A percentile compares a stretch with the other conserved stretches of the same genome.
Evolutionary conservation across 2,113 vertebrate genomes (phyloP).

Genomic region (Myanophis thanlyinensis): DNA sequence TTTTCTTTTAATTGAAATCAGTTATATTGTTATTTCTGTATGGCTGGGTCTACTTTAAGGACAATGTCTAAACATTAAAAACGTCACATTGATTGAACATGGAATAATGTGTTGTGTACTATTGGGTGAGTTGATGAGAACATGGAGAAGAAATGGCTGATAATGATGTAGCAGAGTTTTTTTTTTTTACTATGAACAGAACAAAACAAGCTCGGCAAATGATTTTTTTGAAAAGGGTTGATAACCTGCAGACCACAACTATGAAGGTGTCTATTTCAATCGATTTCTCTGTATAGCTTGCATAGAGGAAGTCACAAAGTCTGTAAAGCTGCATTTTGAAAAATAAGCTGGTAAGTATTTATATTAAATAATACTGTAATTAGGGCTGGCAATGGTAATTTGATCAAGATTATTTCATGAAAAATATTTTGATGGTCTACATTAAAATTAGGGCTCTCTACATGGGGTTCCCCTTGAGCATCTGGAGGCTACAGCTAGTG

Average conservation of each 20-base stretch:
- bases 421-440: not conserved
- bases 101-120: not conserved
- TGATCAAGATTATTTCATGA: not conserved
- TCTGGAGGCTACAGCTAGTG: too few species aligned
- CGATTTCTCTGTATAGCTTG: not conserved
- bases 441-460: too few species aligned
- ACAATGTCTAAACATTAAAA: not conserved
- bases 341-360: not conserved
- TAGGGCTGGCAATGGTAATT: not conserved
- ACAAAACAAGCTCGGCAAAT: not conserved
- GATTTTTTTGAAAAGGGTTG: not conserved
- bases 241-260: not conserved
- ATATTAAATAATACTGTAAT: not conserved
- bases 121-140: not conserved
- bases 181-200: not conserved
- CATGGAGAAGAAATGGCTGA: not conserved
- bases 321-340: not conserved
- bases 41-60: not conserved
- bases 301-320: not conserved
- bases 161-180: not conserved
- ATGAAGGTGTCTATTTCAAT: not conserved
- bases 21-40: not conserved
- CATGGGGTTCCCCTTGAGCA: too few species aligned
- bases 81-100: not conserved
- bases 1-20: constrained; percentile 3